phyloP scores from a whole-genome alignment of 2,888 invertebrate species.

The Therioaphis trifolii region DNA sequence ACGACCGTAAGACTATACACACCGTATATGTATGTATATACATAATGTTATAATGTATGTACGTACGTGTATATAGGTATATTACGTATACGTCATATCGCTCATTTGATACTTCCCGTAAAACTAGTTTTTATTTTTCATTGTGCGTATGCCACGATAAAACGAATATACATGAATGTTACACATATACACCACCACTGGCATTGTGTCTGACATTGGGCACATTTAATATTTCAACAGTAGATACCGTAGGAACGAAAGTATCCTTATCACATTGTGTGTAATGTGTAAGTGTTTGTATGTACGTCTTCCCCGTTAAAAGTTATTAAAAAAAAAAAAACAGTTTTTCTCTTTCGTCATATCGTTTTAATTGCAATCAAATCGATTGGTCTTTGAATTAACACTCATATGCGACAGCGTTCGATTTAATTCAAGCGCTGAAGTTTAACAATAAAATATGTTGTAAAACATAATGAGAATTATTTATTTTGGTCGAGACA shows the following conservation, averaged over 20 bases:
- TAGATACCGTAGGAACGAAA: constrained; percentile 15
- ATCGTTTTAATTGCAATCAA: no score
- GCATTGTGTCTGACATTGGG: background rate
- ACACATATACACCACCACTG: background rate
- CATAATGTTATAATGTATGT: background rate
- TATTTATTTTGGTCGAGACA: no score
- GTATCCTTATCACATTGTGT: background rate
- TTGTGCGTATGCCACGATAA: background rate
- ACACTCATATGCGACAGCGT: no score
- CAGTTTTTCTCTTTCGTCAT: background rate
- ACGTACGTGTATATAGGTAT: background rate
- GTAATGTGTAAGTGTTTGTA: background rate
- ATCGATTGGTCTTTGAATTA: no score
- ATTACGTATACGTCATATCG: background rate
- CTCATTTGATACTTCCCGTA: constrained; percentile 40
- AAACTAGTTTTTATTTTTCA: constrained; percentile 35
- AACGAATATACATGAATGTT: background rate
- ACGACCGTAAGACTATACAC: background rate
- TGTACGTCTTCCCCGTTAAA: background rate
- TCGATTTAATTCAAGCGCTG: no score
- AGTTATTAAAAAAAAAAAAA: background rate
- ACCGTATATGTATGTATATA: background rate
- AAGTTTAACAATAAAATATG: no score
- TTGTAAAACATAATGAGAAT: no score
- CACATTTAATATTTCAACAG: background rate